phyloP scores from a whole-genome alignment of 1,140 invertebrate genomes.

The Drosophila oshimai region DNA sequence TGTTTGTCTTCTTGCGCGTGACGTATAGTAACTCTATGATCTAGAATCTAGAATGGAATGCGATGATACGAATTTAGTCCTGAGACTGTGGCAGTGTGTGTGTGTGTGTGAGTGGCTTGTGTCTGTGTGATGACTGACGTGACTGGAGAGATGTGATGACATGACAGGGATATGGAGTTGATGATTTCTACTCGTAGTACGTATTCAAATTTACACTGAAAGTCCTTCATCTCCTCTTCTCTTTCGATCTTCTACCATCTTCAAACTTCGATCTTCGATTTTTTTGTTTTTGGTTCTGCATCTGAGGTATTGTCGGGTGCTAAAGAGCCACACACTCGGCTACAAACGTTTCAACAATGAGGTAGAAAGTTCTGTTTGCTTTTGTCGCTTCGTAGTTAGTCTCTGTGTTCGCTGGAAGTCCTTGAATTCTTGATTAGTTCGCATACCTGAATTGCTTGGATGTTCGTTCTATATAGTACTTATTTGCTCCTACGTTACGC shows the following conservation, averaged over 20 bases:
- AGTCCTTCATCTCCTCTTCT: constrained; percentile 26
- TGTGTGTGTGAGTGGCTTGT: constrained; percentile 23
- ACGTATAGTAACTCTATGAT: too few relatives aligned
- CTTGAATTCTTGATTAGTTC: constrained; percentile 74
- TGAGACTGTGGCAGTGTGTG: constrained; percentile 46
- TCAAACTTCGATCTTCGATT: constrained; percentile 1
- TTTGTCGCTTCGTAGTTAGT: constrained; percentile 50
- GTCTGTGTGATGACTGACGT: constrained; percentile 47
- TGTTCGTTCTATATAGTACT: constrained; percentile 51
- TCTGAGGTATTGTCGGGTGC: constrained; percentile 72
- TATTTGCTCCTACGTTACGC: constrained; percentile 27
- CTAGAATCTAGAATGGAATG: constrained; percentile 43
- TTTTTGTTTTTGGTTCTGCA: constrained; percentile 37
- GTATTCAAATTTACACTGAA: constrained; percentile 47
- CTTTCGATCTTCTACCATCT: not conserved
- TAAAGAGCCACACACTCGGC: constrained; percentile 55
- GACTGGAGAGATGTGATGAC: constrained; percentile 30
- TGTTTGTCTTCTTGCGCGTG: constrained; percentile 63
- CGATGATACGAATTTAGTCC: constrained; percentile 35
- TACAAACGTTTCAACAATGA: constrained; percentile 72
- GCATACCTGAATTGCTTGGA: constrained; percentile 80
- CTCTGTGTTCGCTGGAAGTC: constrained; percentile 65
- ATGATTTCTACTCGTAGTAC: constrained; percentile 39
- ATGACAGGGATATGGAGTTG: constrained; percentile 32
- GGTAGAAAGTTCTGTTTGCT: constrained; percentile 69